These are phyloP conservation scores for Poecile atricapillus DNA, from an alignment of 2,113 vertebrate genomes.

Conservation along the genomic window DNA sequence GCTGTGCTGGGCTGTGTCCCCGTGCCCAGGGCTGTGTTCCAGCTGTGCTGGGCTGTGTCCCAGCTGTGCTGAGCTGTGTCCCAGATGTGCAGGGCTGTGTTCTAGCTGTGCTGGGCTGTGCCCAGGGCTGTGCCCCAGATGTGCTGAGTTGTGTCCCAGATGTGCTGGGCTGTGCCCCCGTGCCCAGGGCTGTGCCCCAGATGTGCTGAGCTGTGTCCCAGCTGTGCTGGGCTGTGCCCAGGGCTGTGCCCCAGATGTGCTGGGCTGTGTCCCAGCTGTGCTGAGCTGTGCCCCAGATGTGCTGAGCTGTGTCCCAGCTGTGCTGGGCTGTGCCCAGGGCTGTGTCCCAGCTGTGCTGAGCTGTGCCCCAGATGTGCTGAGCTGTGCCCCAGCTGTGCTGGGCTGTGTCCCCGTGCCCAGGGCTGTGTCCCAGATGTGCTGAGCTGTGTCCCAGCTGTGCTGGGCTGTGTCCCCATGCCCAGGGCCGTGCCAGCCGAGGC, in stretches of 20 bases:
- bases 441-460: not conserved
- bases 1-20: too few relatives aligned
- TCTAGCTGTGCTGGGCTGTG: too few relatives aligned
- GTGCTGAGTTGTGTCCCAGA: too few relatives aligned
- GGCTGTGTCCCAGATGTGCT: fast-evolving
- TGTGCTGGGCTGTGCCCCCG: not conserved
- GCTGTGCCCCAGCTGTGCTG: not conserved
- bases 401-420: not conserved
- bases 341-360: too few relatives aligned
- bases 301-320: too few relatives aligned
- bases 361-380: too few relatives aligned
- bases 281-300: not conserved
- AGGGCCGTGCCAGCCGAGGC: fast-evolving
- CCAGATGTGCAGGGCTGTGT: too few relatives aligned
- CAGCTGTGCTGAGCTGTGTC: not conserved
- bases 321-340: too few relatives aligned
- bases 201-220: not conserved
- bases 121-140: too few relatives aligned
- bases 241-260: too few relatives aligned
- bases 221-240: too few relatives aligned
- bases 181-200: not conserved
- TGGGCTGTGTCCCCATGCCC: not conserved
- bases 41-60: not conserved
- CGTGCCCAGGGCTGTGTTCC: too few relatives aligned
- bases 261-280: not conserved